phyloP scores from a whole-genome alignment of 1,140 invertebrate species.

The Globodera rostochiensis region DNA sequence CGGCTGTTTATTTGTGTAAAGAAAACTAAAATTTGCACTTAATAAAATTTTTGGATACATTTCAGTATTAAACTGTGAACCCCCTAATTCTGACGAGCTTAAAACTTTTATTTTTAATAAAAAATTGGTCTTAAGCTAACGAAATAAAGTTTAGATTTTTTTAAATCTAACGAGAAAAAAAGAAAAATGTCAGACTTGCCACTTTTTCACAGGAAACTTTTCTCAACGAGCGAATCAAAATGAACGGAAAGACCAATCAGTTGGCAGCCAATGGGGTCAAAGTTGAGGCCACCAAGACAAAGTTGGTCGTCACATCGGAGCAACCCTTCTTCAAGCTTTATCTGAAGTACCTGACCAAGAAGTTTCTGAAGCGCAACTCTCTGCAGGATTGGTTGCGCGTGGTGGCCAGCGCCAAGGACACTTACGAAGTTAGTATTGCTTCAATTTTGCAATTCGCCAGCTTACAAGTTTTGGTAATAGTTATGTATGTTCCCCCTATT shows the following conservation, averaged over 20 bases:
- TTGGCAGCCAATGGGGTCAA: conserved; percentile 84
- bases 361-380: conserved; percentile 98
- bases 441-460: not conserved
- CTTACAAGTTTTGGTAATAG: not conserved
- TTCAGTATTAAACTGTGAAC: conserved; percentile 13
- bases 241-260: conserved; percentile 92
- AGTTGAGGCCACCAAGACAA: conserved; percentile 87
- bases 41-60: not conserved
- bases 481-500: no score
- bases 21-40: not conserved
- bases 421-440: conserved; percentile 75
- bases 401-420: conserved; percentile 91
- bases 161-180: no score
- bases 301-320: conserved; percentile 83
- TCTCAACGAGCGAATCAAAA: conserved; percentile 89
- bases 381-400: conserved; percentile 97
- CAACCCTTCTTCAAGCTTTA: conserved; percentile 96
- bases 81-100: conserved; percentile 40
- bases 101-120: conserved; percentile 54
- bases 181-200: conserved; percentile 35
- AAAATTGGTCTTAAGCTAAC: no score
- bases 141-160: no score
- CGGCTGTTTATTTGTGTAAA: not conserved
- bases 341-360: conserved; percentile 97
- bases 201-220: conserved; percentile 83